Conservation (phyloP, 2,888 invertebrate species). For the Eupithecia insigniata region DNA sequence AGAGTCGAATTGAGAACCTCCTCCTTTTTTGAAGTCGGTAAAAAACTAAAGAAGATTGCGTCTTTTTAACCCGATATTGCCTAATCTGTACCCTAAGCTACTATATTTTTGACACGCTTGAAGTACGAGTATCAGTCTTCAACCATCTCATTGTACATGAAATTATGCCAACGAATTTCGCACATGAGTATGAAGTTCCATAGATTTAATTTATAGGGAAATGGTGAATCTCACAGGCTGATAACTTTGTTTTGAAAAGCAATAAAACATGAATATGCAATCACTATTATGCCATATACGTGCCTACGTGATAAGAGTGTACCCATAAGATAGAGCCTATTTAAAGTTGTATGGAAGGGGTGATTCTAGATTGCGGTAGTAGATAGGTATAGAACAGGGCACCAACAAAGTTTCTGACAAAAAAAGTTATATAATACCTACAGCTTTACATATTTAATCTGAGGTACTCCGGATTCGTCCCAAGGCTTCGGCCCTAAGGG, state of each 20-base stretch:
- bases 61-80: no score
- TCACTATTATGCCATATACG: constrained; percentile 26
- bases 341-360: constrained; percentile 7
- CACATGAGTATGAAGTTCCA: constrained; percentile 8
- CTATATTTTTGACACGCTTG: background rate
- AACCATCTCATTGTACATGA: background rate
- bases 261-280: constrained; percentile 45
- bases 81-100: no score
- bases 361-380: background rate
- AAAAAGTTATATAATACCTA: background rate
- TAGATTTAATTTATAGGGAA: constrained; percentile 20
- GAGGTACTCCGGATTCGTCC: no score
- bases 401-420: no score
- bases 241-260: constrained; percentile 35
- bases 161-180: background rate
- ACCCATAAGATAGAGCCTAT: constrained; percentile 18
- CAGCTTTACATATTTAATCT: background rate
- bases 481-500: no score
- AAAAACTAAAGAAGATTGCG: background rate
- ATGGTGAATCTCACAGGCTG: constrained; percentile 30
- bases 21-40: no score
- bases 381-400: no score
- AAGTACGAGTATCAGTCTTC: background rate
- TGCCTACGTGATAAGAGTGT: constrained; percentile 30
- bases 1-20: no score